phyloP scores from a whole-genome alignment of 2,888 invertebrate genomes.

The Drosophila limbata region DNA sequence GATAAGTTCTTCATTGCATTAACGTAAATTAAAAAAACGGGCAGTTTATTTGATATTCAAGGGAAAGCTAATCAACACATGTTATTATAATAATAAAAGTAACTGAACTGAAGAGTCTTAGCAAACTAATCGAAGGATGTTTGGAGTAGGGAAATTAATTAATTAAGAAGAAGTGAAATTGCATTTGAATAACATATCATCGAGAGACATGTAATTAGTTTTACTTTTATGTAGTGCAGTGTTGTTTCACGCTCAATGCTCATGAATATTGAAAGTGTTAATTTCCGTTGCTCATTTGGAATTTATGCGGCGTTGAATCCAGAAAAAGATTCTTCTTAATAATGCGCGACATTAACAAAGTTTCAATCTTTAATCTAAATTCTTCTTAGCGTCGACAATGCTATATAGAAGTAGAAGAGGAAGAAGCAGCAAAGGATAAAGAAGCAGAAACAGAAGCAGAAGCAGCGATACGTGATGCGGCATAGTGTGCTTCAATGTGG shows the following conservation, averaged over 20 bases:
- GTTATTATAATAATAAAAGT: no score
- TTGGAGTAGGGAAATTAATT: no score
- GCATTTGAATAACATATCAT: background rate
- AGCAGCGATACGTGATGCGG: constrained; percentile 17
- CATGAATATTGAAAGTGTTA: constrained; percentile 69
- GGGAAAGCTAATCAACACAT: no score
- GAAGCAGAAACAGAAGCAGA: constrained; percentile 8
- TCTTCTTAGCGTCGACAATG: constrained; percentile 61
- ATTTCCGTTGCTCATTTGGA: constrained; percentile 66
- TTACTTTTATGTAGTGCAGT: constrained; percentile 1
- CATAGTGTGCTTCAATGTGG: constrained; percentile 16
- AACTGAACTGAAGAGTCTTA: no score
- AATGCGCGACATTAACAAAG: constrained; percentile 80
- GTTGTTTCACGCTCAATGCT: constrained; percentile 11
- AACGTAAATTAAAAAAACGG: no score
- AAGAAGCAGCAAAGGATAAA: background rate
- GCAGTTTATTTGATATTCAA: no score
- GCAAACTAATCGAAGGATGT: no score
- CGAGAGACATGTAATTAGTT: background rate
- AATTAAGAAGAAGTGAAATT: background rate
- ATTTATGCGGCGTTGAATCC: constrained; percentile 51
- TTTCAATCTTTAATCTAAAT: constrained; percentile 83
- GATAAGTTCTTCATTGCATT: no score
- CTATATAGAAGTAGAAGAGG: constrained; percentile 1
- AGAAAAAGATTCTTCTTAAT: constrained; percentile 71